Conservation (phyloP, 2,888 invertebrate species). For the Cerastis leucographa region DNA sequence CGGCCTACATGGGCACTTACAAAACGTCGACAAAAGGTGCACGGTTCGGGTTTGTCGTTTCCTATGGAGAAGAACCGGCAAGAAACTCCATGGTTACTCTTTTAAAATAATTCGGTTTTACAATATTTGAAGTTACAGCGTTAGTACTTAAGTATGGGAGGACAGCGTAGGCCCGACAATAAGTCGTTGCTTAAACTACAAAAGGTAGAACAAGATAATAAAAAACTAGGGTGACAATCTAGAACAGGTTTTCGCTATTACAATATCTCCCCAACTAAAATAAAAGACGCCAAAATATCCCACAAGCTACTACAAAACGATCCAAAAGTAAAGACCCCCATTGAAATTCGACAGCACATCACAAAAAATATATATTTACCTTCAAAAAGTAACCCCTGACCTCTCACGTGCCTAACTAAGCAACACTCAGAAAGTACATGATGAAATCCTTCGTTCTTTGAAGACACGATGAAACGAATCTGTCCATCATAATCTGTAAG, state of each 20-base stretch:
- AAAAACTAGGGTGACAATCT: no score
- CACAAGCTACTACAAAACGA: neutral
- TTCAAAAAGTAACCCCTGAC: constrained; percentile 56
- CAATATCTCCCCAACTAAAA: neutral
- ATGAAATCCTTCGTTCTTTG: constrained; percentile 68
- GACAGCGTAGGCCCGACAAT: no score
- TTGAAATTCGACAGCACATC: constrained; percentile 38
- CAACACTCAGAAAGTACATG: constrained; percentile 57
- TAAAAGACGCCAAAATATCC: neutral
- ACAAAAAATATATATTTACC: constrained; percentile 23
- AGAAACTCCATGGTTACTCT: no score
- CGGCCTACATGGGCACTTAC: no score
- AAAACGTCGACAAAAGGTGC: no score
- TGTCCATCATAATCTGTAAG: constrained; percentile 78
- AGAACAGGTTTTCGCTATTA: neutral
- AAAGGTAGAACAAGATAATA: no score
- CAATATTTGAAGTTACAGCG: no score
- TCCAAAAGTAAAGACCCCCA: constrained; percentile 31
- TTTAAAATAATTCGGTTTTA: no score
- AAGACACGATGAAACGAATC: constrained; percentile 67
- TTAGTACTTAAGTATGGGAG: no score
- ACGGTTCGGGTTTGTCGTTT: no score
- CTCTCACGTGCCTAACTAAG: constrained; percentile 56
- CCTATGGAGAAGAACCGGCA: no score
- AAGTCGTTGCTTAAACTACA: no score